Evolutionary conservation across 2,888 invertebrate species (phyloP).

Genomic region (Pilophorus perplexus): DNA sequence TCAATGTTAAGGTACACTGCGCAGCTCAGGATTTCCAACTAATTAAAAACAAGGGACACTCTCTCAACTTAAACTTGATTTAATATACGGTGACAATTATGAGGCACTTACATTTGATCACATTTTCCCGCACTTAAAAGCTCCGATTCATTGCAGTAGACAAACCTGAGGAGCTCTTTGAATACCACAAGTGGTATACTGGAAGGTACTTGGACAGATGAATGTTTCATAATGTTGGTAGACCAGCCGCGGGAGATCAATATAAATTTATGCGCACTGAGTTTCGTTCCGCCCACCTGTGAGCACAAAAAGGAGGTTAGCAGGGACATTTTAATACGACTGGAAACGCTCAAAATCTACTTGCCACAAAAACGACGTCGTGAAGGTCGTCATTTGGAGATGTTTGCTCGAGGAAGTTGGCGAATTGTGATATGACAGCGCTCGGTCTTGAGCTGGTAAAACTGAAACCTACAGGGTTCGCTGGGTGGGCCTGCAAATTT

Average conservation of each 20-base stretch:
- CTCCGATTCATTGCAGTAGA: conserved; percentile 69
- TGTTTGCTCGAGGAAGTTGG: conserved; percentile 61
- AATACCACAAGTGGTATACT: conserved; percentile 60
- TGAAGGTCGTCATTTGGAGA: conserved; percentile 66
- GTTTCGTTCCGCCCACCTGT: conserved; percentile 61
- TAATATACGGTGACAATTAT: too few relatives aligned
- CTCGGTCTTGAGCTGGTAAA: conserved; percentile 48
- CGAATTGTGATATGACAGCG: conserved; percentile 51
- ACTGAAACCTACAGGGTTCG: conserved; percentile 54
- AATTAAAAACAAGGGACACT: too few relatives aligned
- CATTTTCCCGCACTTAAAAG: conserved; percentile 57
- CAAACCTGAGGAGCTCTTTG: conserved; percentile 64
- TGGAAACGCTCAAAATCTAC: neutral
- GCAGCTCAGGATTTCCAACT: too few relatives aligned
- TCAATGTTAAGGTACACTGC: neutral
- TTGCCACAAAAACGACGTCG: conserved; percentile 68
- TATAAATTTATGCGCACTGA: conserved; percentile 72
- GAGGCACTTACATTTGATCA: neutral
- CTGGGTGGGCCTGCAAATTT: conserved; percentile 26
- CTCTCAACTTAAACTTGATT: too few relatives aligned
- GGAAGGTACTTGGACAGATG: conserved; percentile 1
- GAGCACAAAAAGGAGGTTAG: conserved; percentile 33
- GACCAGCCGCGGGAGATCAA: conserved; percentile 62
- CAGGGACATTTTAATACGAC: neutral
- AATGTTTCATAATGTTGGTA: neutral